phyloP scores from a whole-genome alignment of 2,113 vertebrate species.

The Clarias macrocephalus region DNA sequence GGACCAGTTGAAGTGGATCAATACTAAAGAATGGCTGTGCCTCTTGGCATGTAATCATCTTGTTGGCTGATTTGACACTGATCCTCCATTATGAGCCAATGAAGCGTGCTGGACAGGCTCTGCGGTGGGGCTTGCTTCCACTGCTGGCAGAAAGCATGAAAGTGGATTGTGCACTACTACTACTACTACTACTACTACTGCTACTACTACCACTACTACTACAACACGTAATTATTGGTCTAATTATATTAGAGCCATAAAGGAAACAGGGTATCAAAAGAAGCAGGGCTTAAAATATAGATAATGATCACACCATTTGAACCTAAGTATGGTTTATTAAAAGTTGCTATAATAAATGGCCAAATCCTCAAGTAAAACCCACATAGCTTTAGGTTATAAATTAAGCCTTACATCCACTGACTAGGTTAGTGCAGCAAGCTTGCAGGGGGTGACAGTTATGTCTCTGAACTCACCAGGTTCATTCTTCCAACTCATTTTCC shows the following conservation, averaged over 20 bases:
- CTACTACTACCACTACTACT: neutral
- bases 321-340: neutral
- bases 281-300: neutral
- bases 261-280: neutral
- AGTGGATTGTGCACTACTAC: slow-evolving; percentile 25
- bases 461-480: slow-evolving; percentile 74
- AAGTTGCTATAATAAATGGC: neutral
- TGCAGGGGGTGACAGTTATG: slow-evolving; percentile 43
- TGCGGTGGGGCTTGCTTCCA: slow-evolving; percentile 36
- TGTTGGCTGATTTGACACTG: slow-evolving; percentile 57
- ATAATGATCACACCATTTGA: neutral
- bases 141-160: slow-evolving; percentile 20
- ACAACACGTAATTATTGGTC: slow-evolving; percentile 25
- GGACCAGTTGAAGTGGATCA: slow-evolving; percentile 53
- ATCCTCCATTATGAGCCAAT: slow-evolving; percentile 57
- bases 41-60: slow-evolving; percentile 54
- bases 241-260: slow-evolving; percentile 39
- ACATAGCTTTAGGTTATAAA: slow-evolving; percentile 19
- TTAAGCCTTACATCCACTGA: slow-evolving; percentile 36
- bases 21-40: slow-evolving; percentile 55
- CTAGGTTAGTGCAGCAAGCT: slow-evolving; percentile 37
- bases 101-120: slow-evolving; percentile 55
- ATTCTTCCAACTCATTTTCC: slow-evolving; percentile 60
- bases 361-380: slow-evolving; percentile 11
- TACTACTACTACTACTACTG: slow-evolving; percentile 14